phyloP scores from a whole-genome alignment of 2,797 vertebrate species.

The Pseudomugil gertrudae region DNA sequence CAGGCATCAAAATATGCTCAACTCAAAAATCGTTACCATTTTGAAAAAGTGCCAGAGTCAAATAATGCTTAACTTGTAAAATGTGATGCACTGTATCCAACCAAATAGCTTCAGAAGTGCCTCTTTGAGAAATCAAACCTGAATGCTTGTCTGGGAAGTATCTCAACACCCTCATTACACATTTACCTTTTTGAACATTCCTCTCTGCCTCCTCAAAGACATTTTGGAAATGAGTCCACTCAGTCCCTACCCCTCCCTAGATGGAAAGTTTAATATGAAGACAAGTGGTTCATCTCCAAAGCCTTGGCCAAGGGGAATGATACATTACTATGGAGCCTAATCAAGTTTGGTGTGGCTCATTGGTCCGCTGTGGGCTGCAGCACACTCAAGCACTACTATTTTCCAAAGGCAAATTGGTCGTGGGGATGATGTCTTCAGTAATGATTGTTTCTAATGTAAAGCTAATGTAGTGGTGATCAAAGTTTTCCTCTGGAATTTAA shows the following conservation, averaged over 20 bases:
- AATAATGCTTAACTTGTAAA: conserved; percentile 11
- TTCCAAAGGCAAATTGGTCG: conserved; percentile 81
- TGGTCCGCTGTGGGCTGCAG: conserved; percentile 70
- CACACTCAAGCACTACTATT: conserved; percentile 68
- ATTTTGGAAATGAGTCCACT: conserved; percentile 51
- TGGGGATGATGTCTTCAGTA: conserved; percentile 77
- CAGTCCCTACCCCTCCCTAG: conserved; percentile 32
- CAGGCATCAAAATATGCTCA: conserved; percentile 14
- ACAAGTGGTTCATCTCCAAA: conserved; percentile 57
- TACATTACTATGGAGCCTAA: conserved; percentile 71
- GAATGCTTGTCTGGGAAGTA: conserved; percentile 10
- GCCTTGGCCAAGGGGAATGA: conserved; percentile 62
- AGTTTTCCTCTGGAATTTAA: conserved; percentile 68
- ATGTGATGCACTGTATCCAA: background rate
- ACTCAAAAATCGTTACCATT: conserved; percentile 2
- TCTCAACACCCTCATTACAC: conserved; percentile 43
- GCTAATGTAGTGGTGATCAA: conserved; percentile 82
- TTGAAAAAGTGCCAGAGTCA: background rate
- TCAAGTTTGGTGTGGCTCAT: conserved; percentile 80
- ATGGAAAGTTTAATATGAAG: conserved; percentile 47
- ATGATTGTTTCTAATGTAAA: conserved; percentile 82
- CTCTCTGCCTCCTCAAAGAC: conserved; percentile 42
- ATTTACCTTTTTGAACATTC: conserved; percentile 38
- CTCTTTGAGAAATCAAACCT: conserved; percentile 36
- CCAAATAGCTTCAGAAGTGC: conserved; percentile 12